A percentile compares a stretch with the other conserved stretches of the same genome.
phyloP scores from a whole-genome alignment of 2,113 vertebrate species.

The Sinocyclocheilus anshuiensis region DNA sequence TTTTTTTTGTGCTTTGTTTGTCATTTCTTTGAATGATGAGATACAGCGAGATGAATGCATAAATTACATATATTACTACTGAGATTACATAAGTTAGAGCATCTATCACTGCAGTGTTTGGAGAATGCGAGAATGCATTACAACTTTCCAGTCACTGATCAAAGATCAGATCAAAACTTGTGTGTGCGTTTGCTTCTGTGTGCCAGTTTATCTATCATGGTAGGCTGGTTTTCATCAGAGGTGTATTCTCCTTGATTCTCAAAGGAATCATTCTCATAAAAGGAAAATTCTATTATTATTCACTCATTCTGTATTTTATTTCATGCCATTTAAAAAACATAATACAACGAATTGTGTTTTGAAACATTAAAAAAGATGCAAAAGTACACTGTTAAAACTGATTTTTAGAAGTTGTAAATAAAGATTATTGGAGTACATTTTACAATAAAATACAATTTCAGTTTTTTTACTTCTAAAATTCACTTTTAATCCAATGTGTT shows the following conservation, averaged over 20 bases:
- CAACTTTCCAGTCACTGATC: slow-evolving; percentile 33
- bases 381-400: background rate
- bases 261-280: slow-evolving; percentile 7
- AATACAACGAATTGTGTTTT: background rate
- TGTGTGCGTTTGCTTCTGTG: slow-evolving; percentile 19
- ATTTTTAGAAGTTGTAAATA: too few relatives aligned
- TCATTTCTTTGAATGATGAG: slow-evolving; percentile 36
- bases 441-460: too few relatives aligned
- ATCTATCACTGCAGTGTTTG: slow-evolving; percentile 26
- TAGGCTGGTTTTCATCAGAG: slow-evolving; percentile 8
- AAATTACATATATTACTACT: slow-evolving; percentile 6
- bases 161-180: slow-evolving; percentile 36
- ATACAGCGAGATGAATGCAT: slow-evolving; percentile 23
- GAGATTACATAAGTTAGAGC: slow-evolving; percentile 32
- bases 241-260: background rate
- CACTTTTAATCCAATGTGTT: too few relatives aligned
- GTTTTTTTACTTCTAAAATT: too few relatives aligned
- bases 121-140: slow-evolving; percentile 18
- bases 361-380: background rate
- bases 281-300: background rate
- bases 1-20: slow-evolving; percentile 26
- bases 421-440: too few relatives aligned
- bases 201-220: slow-evolving; percentile 6
- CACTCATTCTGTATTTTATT: background rate
- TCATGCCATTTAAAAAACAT: background rate